A percentile compares a stretch with the other conserved stretches of the same genome.
These are phyloP conservation scores for Semicossyphus pulcher DNA, from an alignment of 2,113 vertebrate species.

Conservation along the genomic window DNA sequence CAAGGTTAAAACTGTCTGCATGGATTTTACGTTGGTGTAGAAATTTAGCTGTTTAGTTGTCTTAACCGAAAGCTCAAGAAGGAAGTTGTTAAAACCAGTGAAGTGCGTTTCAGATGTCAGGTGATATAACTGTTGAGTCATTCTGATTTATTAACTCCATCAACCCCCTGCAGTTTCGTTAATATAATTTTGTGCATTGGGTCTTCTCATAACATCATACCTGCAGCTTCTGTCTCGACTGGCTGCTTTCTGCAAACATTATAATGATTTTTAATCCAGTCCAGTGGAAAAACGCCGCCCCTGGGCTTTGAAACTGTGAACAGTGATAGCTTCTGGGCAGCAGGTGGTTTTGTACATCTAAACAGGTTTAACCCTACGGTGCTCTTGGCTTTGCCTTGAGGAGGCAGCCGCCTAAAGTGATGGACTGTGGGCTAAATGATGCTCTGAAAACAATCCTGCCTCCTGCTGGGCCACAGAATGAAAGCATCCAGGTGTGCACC, in stretches of 20 bases:
- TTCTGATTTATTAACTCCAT: conserved; percentile 42
- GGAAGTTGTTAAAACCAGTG: conserved; percentile 3
- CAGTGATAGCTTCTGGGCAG: conserved; percentile 28
- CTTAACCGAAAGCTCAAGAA: background rate
- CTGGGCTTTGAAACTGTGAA: conserved; percentile 18
- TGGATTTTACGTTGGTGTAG: too few relatives aligned
- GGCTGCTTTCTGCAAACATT: conserved; percentile 37
- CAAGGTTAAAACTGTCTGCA: too few relatives aligned
- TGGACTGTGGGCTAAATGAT: conserved; percentile 3
- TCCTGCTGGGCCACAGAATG: conserved; percentile 9
- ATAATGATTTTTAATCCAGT: conserved; percentile 42
- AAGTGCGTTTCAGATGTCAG: conserved; percentile 13
- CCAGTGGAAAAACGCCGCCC: conserved; percentile 17
- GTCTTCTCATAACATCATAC: conserved; percentile 21
- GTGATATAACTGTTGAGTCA: conserved; percentile 35
- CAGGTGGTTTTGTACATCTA: conserved; percentile 50
- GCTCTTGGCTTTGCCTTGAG: conserved; percentile 39
- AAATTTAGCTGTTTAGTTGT: too few relatives aligned
- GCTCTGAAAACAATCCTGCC: conserved; percentile 20
- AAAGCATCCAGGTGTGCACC: too few relatives aligned
- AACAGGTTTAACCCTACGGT: conserved; percentile 34
- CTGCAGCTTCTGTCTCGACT: conserved; percentile 47
- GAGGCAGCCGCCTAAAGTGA: conserved; percentile 12
- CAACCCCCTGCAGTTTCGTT: conserved; percentile 37
- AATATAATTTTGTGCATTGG: conserved; percentile 5